Evolutionary conservation across 2,888 invertebrate genomes (phyloP).

Genomic region (Sphaerophoria taeniata): DNA sequence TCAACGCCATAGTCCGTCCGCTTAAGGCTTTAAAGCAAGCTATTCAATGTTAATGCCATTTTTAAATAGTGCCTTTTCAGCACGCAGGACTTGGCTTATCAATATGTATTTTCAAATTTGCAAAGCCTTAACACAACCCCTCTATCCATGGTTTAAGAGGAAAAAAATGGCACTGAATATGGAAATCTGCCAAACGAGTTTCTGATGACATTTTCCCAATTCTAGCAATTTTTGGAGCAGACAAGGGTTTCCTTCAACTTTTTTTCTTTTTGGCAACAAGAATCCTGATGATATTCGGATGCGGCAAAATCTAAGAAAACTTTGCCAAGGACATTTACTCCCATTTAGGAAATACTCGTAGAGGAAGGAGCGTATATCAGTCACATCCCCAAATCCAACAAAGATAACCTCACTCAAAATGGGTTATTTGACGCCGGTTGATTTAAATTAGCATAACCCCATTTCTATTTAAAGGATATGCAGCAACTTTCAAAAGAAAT

Average conservation of each 20-base stretch:
- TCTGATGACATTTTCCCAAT: conserved; percentile 25
- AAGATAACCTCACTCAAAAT: conserved; percentile 1
- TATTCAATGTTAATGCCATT: too few relatives aligned
- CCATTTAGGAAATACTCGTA: neutral
- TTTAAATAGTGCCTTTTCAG: too few relatives aligned
- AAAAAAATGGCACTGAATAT: conserved; percentile 10
- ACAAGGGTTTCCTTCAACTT: conserved; percentile 10
- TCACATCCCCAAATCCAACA: neutral
- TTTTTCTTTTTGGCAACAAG: neutral
- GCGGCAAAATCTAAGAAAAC: conserved; percentile 8
- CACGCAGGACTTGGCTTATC: too few relatives aligned
- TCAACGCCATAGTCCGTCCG: too few relatives aligned
- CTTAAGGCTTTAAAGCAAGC: too few relatives aligned
- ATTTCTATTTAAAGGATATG: neutral
- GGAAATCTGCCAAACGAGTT: conserved; percentile 37
- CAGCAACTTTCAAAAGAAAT: neutral
- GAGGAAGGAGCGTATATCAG: neutral
- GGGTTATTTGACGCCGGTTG: conserved; percentile 23
- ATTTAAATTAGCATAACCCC: neutral
- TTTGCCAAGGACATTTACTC: neutral
- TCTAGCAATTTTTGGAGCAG: neutral
- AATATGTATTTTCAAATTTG: too few relatives aligned
- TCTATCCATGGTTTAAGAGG: neutral
- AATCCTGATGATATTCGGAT: conserved; percentile 15
- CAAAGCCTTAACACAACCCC: too few relatives aligned